Percentiles rank a stretch among this genome's conserved stretches.
phyloP scores from a whole-genome alignment of 2,797 vertebrate species.

The Mormyrops attenuatus region DNA sequence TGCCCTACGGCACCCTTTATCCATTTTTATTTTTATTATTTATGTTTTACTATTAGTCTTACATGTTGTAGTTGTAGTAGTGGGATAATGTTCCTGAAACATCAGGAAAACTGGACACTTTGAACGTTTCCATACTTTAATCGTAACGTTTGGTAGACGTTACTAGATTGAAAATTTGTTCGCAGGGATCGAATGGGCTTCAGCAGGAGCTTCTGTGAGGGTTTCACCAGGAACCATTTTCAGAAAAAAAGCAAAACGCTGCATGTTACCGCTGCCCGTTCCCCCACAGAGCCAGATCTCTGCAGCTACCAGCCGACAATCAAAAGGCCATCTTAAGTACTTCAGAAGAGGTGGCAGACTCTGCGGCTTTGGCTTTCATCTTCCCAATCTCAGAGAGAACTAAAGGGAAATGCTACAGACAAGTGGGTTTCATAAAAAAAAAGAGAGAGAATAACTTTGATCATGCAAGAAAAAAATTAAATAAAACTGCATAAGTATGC shows the following conservation, averaged over 20 bases:
- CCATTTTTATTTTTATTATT: neutral
- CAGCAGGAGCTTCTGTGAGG: neutral
- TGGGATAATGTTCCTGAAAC: neutral
- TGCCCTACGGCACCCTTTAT: neutral
- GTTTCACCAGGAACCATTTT: neutral
- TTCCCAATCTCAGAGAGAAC: neutral
- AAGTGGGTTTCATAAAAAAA: slow-evolving; percentile 13
- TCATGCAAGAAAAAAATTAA: neutral
- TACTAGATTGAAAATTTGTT: neutral
- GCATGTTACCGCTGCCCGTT: neutral
- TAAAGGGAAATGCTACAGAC: neutral
- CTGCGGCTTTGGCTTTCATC: slow-evolving; percentile 6
- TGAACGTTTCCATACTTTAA: neutral
- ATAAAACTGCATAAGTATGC: slow-evolving; percentile 8
- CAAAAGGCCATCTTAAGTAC: neutral
- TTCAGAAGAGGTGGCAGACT: neutral
- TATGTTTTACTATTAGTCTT: neutral
- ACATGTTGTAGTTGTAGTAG: neutral
- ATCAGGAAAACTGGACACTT: neutral
- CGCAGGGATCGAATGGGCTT: neutral
- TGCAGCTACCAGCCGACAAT: slow-evolving; percentile 11
- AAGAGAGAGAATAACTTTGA: neutral
- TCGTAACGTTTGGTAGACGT: neutral
- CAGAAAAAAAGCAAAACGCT: neutral
- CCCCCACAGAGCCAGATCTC: neutral